Base-by-base conservation (phyloP, 2,113 vertebrate species). In the Pelobates fuscus region DNA sequence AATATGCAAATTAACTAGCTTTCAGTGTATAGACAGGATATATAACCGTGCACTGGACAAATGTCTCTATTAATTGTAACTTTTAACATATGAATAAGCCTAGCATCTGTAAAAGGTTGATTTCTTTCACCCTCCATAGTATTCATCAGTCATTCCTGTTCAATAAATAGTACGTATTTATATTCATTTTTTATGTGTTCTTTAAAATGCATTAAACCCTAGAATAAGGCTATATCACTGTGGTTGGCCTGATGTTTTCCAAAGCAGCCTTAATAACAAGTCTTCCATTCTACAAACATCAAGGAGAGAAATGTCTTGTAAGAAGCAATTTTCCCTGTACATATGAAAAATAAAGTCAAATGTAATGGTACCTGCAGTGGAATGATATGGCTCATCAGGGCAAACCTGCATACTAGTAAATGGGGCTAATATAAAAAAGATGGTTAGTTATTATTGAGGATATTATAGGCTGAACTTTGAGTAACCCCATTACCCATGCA, bases 401-500 rank as follows among this genome's bases (percentile, higher is more conserved):
- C 57, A 60, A 59, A 60, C 41, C 27, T 46, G 63, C 27, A 32
- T 32, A 59, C 57, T 66, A 58, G 49, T 75, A 75, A 67, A 75
- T 75, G 72, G n/a, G 64, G 54, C 54, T 67, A 75, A 67, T 75
- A 75, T 67, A 75, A 49, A 14, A 75, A 27, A 67, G 52, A 67
- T 52, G 37, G 37, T 26, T 41, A 23, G 72, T 63, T 75, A 75
- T 75, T 75, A 75, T 59, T n/a, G 63, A 75, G 20, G 55, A 67
- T 54, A 75, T 67, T 67, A 32, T n/a, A 46, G 25, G 26, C 14
- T 75, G 72, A 75, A 75, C 72, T 75, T 75, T 7, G 24, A 67
- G 66, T 75, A 75, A 75, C 72, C 72, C 37, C n/a, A 43, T 57
- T 37, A 57, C 32, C 23, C 41, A 65, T 65, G 62, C 37, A 17